These are phyloP conservation scores for Galendromus occidentalis DNA, from an alignment of 1,140 invertebrate species.

Conservation along the genomic window DNA sequence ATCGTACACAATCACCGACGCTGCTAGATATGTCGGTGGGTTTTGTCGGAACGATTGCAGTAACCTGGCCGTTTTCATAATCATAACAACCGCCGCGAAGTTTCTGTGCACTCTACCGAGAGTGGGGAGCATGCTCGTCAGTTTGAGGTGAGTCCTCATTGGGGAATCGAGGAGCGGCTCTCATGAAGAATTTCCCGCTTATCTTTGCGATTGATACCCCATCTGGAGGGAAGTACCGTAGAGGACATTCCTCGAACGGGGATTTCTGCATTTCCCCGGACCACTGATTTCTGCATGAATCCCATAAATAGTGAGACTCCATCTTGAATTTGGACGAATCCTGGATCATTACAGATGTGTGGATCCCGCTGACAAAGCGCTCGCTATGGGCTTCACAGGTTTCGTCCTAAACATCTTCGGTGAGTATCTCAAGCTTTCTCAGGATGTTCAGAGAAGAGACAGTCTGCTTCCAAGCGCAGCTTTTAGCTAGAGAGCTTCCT, in stretches of 20 bases:
- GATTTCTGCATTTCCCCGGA: too few relatives aligned
- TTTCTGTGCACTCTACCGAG: slow-evolving; percentile 73
- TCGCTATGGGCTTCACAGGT: slow-evolving; percentile 23
- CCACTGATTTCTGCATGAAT: too few relatives aligned
- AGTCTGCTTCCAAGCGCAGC: too few relatives aligned
- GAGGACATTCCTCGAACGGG: too few relatives aligned
- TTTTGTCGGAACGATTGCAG: slow-evolving; percentile 52
- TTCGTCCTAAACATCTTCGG: slow-evolving; percentile 20
- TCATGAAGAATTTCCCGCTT: too few relatives aligned
- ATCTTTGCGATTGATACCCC: too few relatives aligned
- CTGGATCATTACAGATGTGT: slow-evolving; percentile 22
- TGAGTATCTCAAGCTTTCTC: slow-evolving; percentile 9
- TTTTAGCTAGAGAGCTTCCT: too few relatives aligned
- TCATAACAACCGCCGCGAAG: slow-evolving; percentile 61
- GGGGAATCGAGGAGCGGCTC: too few relatives aligned
- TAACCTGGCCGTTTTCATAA: slow-evolving; percentile 56
- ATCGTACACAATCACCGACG: neutral
- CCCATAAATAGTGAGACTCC: too few relatives aligned
- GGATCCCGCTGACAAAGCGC: slow-evolving; percentile 23
- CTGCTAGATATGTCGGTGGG: slow-evolving; percentile 32
- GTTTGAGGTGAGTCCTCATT: slow-evolving; percentile 31
- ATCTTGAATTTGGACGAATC: too few relatives aligned
- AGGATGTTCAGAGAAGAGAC: too few relatives aligned
- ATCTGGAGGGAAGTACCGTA: too few relatives aligned
- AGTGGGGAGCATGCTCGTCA: slow-evolving; percentile 69